These are phyloP conservation scores for Trypoxylon attenuatum DNA, from an alignment of 2,888 invertebrate genomes.

Conservation along the genomic window DNA sequence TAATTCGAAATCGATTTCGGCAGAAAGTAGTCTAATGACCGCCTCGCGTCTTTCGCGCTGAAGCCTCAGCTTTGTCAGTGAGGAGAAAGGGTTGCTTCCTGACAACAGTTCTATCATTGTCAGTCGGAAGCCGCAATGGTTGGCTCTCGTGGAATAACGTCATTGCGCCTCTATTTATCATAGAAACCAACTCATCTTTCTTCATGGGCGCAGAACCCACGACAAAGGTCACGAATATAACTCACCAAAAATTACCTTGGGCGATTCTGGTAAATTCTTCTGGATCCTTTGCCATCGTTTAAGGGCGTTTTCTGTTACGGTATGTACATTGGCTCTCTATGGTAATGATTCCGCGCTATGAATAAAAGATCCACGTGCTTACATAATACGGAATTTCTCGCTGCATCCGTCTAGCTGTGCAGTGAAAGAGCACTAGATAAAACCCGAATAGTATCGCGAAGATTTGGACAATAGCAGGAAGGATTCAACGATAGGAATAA, in stretches of 20 bases:
- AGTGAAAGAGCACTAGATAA: too few species aligned
- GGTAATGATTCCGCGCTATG: too few species aligned
- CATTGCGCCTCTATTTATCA: slow-evolving; percentile 50
- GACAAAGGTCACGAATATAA: too few species aligned
- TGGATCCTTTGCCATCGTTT: too few species aligned
- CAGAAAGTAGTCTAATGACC: slow-evolving; percentile 52
- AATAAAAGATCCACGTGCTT: too few species aligned
- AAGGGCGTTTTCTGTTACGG: too few species aligned
- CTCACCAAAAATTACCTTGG: slow-evolving; percentile 24
- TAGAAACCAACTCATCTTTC: slow-evolving; percentile 43
- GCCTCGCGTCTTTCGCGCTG: slow-evolving; percentile 43
- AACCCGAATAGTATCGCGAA: too few species aligned
- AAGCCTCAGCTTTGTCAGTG: slow-evolving; percentile 28
- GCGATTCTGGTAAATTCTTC: too few species aligned
- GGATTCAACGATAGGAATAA: neutral
- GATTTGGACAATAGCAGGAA: neutral
- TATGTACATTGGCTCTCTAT: too few species aligned
- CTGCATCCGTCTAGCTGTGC: too few species aligned
- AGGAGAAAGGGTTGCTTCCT: slow-evolving; percentile 14
- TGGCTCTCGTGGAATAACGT: slow-evolving; percentile 42
- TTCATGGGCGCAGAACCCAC: slow-evolving; percentile 19
- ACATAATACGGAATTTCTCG: too few species aligned
- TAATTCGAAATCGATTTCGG: slow-evolving; percentile 47
- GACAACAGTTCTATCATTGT: slow-evolving; percentile 52
- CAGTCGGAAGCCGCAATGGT: slow-evolving; percentile 32